phyloP scores from a whole-genome alignment of 2,797 vertebrate genomes.

The Spinus olivaceus region DNA sequence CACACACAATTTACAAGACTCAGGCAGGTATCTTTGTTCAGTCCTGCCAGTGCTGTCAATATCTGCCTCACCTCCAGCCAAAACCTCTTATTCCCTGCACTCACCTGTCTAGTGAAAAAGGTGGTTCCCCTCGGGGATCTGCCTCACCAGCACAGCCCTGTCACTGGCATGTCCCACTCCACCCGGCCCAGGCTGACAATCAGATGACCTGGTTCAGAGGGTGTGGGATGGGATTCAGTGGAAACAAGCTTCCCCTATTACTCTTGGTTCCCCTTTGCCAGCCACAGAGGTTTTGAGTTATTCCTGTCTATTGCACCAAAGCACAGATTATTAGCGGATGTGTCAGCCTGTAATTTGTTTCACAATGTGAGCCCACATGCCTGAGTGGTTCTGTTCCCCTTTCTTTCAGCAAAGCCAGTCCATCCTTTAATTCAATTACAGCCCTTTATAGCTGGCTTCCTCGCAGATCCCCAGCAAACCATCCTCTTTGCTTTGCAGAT shows the following conservation, averaged over 20 bases:
- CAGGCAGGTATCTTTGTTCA: background rate
- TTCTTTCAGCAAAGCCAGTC: background rate
- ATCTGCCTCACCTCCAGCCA: background rate
- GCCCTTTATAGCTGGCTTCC: background rate
- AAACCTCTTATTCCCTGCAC: background rate
- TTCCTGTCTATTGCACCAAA: background rate
- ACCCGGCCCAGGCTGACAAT: rapidly evolving
- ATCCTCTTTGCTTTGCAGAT: background rate
- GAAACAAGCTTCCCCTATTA: background rate
- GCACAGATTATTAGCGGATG: background rate
- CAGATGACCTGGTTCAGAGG: background rate
- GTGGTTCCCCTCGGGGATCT: rapidly evolving
- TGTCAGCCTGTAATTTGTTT: conserved; percentile 44
- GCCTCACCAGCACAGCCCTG: background rate
- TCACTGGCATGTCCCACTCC: background rate
- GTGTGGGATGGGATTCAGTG: background rate
- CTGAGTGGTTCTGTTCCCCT: background rate
- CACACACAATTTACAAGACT: background rate
- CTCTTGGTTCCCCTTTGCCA: background rate
- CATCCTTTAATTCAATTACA: conserved; percentile 27
- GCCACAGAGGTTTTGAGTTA: conserved; percentile 17
- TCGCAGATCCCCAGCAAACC: background rate
- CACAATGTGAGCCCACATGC: background rate
- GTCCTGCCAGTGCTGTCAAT: background rate
- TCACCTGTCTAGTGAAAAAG: background rate